Percentiles rank a stretch among this genome's conserved stretches.
phyloP scores from a whole-genome alignment of 2,113 vertebrate species.

The Mastomys coucha region DNA sequence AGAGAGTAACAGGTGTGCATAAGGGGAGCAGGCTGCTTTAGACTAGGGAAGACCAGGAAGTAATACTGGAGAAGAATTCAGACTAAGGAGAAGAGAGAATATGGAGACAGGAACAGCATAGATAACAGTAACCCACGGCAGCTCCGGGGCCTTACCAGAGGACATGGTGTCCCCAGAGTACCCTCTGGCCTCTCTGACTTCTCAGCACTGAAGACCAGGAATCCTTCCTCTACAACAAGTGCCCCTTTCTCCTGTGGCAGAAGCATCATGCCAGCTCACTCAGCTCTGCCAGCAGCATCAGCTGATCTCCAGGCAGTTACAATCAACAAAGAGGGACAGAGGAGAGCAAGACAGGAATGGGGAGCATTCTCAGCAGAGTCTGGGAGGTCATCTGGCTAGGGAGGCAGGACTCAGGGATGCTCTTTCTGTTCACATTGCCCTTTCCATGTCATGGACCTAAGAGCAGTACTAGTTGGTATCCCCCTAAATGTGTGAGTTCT shows the following conservation, averaged over 20 bases:
- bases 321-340: slow-evolving; percentile 72
- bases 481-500: neutral
- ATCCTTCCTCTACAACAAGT: slow-evolving; percentile 75
- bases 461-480: neutral
- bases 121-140: neutral
- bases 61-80: neutral
- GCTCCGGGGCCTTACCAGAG: neutral
- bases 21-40: neutral
- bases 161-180: neutral
- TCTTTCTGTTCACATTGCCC: neutral
- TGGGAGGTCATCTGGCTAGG: neutral
- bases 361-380: slow-evolving; percentile 59
- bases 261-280: slow-evolving; percentile 74
- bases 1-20: neutral
- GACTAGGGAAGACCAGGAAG: neutral
- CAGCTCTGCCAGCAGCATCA: slow-evolving; percentile 76
- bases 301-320: slow-evolving; percentile 75
- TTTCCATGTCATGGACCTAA: neutral
- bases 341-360: neutral
- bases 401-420: neutral
- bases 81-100: neutral
- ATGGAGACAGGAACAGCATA: neutral
- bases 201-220: slow-evolving; percentile 46
- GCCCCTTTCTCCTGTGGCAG: slow-evolving; percentile 74
- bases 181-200: slow-evolving; percentile 54